phyloP scores from a whole-genome alignment of 53 echinoderm and acorn worm species.

The Zoroaster sp. region DNA sequence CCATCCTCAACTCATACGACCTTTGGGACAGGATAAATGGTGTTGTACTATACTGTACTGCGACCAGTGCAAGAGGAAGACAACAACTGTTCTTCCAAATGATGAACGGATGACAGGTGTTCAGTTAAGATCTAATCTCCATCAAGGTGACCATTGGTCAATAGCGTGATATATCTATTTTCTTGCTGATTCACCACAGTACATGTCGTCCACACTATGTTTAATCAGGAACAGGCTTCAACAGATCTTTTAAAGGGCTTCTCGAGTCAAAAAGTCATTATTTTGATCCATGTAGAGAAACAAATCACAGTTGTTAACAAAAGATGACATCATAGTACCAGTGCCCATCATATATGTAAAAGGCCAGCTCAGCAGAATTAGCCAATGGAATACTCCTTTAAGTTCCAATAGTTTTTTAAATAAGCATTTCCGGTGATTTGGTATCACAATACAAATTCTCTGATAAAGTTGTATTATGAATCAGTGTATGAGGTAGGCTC shows the following conservation, averaged over 20 bases:
- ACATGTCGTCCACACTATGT: background rate
- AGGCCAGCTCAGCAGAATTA: too few species aligned
- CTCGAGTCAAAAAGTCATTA: background rate
- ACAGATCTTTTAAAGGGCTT: background rate
- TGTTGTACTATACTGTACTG: too few species aligned
- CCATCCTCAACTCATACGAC: too few species aligned
- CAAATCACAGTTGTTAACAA: too few species aligned
- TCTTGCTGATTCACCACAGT: background rate
- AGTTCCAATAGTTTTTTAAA: too few species aligned
- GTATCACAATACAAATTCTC: background rate
- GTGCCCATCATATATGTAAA: too few species aligned
- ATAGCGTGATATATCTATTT: background rate
- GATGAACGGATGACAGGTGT: background rate
- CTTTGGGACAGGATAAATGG: too few species aligned
- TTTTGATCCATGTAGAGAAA: too few species aligned
- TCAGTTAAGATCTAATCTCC: background rate
- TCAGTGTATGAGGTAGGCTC: background rate
- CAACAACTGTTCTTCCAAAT: background rate
- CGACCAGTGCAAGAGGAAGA: too few species aligned
- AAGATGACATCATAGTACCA: too few species aligned
- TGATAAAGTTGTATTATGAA: background rate
- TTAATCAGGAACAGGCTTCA: background rate
- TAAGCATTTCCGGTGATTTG: background rate
- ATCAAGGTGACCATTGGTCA: background rate
- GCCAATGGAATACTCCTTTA: too few species aligned